A percentile compares a stretch with the other conserved stretches of the same genome.
These are phyloP conservation scores for Lampris incognitus DNA, from an alignment of 2,113 vertebrate species.

Conservation along the genomic window DNA sequence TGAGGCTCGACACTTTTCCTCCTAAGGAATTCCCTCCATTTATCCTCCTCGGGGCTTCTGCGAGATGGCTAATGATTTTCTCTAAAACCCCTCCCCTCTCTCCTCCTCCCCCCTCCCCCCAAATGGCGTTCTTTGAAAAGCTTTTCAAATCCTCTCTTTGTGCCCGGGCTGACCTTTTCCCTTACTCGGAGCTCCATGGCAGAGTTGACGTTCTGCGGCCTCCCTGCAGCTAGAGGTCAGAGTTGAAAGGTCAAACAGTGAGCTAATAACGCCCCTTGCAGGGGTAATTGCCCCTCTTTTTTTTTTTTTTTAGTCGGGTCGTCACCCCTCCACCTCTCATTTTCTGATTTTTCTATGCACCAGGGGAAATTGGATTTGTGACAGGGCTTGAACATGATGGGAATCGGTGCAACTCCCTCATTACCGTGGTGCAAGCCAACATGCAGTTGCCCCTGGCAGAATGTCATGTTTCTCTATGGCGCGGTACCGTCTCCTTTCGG, in stretches of 20 bases:
- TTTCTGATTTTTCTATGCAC: conserved; percentile 1
- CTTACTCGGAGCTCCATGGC: background rate
- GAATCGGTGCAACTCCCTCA: conserved; percentile 18
- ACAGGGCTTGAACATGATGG: conserved; percentile 13
- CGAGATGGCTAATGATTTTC: background rate
- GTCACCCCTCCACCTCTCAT: background rate
- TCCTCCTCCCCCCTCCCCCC: background rate
- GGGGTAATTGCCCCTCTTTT: conserved; percentile 31
- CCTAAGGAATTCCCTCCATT: background rate
- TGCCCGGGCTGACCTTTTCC: background rate
- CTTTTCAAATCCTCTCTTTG: conserved; percentile 33
- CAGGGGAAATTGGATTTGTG: background rate
- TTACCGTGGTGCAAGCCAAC: conserved; percentile 6
- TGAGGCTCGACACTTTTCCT: background rate
- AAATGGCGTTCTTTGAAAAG: conserved; percentile 1
- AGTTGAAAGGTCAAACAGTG: conserved; percentile 62
- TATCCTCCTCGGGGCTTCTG: background rate
- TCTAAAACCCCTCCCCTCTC: background rate
- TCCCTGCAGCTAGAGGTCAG: conserved; percentile 41
- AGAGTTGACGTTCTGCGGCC: conserved; percentile 1
- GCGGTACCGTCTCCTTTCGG: too few species aligned
- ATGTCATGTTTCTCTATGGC: conserved; percentile 4
- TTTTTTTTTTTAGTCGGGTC: background rate
- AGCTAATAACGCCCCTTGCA: conserved; percentile 28
- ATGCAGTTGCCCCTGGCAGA: background rate